Evolutionary conservation across 2,113 vertebrate genomes (phyloP), one percentile per base, ranked within the genome.

Genomic region (Ammodytes marinus): DNA sequence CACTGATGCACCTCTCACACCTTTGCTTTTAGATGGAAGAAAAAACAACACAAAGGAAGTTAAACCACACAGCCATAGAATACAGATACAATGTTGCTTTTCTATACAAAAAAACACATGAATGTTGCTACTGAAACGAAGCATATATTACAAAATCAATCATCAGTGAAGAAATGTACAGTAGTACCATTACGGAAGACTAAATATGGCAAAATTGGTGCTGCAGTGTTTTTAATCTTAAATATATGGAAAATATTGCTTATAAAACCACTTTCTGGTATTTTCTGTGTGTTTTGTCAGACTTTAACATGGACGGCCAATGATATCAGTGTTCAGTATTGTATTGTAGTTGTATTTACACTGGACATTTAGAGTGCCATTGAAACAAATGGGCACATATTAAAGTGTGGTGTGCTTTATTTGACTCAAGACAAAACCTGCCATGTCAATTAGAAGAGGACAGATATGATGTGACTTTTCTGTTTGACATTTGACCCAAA

Each of bases 121-220:
- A 68, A 68, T 66, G 52, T 57, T 19, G 67, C 82, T 68, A 77
- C 82, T 71, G 43, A 80, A 82, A 54, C 40, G 2, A 77, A 43
- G 42, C 40, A 63, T 9, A 17, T 35, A 77, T 53, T 42, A 81
- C 58, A 75, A 59, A 80, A n/a, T 55, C 6, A 69, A 82, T 50
- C 37, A 27, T 59, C 2, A 3, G 14, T 67, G 50, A 65, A 78
- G 66, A 8, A 13, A 6, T 55, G 40, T 58, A 64, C 69, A 63
- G 7, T 45, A 17, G 59, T 64, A 81, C 35, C 54, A 47, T 60
- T 17, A 87, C 46, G 91, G 91, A 94, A 94, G 93, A 94, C 93
- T 87, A 73, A 82, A 83, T 75, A 69, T 80, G 66, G 72, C 76
- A 80, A 86, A 82, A 61, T 7, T 39, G 65, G 52, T 61, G 63